phyloP scores from a whole-genome alignment of 2,113 vertebrate genomes.

The Megaceryle torquata region DNA sequence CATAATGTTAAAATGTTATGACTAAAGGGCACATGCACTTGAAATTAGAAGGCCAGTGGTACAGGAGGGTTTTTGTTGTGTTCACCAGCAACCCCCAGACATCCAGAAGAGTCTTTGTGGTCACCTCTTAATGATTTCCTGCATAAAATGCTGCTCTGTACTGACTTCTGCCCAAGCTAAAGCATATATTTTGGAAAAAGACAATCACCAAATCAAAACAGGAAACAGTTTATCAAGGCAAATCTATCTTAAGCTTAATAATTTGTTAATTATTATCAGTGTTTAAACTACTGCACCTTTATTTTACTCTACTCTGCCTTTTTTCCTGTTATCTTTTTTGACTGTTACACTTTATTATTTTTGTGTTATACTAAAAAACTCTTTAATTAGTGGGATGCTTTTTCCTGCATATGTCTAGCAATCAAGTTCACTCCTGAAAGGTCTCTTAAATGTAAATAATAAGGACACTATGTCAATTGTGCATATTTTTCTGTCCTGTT shows the following conservation, averaged over 20 bases:
- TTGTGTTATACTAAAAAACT: not conserved
- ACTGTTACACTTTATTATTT: not conserved
- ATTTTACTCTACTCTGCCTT: not conserved
- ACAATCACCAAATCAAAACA: not conserved
- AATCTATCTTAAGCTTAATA: not conserved
- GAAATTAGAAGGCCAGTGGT: not conserved
- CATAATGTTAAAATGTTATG: not conserved
- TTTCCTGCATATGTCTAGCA: not conserved
- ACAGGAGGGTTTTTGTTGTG: not conserved
- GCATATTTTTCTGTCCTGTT: not conserved
- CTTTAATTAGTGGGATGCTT: fast-evolving
- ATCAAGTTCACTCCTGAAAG: not conserved
- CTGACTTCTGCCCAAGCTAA: not conserved
- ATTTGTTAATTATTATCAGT: not conserved
- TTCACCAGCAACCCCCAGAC: not conserved
- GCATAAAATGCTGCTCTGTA: not conserved
- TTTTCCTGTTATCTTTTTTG: not conserved
- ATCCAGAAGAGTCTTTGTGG: not conserved
- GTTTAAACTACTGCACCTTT: not conserved
- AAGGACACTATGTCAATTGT: not conserved
- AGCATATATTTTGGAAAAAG: not conserved
- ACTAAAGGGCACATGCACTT: not conserved
- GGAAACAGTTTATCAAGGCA: not conserved
- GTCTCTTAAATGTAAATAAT: not conserved
- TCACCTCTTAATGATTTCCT: not conserved